Conservation (phyloP, 2,113 vertebrate genomes). For the Gnathonemus echidnorhynchus region DNA sequence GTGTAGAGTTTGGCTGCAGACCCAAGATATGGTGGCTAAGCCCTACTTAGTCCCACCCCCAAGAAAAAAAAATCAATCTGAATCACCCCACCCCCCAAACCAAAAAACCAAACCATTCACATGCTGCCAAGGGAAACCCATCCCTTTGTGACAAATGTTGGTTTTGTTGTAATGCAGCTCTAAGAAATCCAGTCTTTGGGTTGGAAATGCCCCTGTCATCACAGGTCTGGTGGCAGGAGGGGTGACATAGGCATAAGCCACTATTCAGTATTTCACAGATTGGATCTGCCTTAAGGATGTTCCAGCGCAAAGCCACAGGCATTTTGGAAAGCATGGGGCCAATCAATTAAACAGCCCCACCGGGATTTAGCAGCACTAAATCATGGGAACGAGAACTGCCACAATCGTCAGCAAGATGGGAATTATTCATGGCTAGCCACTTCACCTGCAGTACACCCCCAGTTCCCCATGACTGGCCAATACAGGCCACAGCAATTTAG, state of each 20-base stretch:
- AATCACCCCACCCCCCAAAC: not conserved
- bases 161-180: not conserved
- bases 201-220: not conserved
- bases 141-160: not conserved
- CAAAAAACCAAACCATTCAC: not conserved
- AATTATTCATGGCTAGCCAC: conserved; percentile 32
- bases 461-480: not conserved
- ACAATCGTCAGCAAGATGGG: not conserved
- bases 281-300: not conserved
- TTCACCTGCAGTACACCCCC: not conserved
- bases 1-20: not conserved
- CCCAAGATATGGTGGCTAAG: not conserved
- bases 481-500: conserved; percentile 18
- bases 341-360: conserved; percentile 25
- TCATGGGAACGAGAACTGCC: conserved; percentile 4
- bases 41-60: not conserved
- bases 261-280: not conserved
- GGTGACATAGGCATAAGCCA: not conserved
- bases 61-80: not conserved
- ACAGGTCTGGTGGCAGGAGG: not conserved
- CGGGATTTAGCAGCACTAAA: conserved; percentile 24
- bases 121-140: not conserved
- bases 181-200: not conserved
- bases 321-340: conserved; percentile 29
- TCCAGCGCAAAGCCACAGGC: not conserved